Evolutionary conservation across 2,888 invertebrate genomes (phyloP), one percentile per base, ranked within the genome.

Genomic region (Oeneis ivallda): DNA sequence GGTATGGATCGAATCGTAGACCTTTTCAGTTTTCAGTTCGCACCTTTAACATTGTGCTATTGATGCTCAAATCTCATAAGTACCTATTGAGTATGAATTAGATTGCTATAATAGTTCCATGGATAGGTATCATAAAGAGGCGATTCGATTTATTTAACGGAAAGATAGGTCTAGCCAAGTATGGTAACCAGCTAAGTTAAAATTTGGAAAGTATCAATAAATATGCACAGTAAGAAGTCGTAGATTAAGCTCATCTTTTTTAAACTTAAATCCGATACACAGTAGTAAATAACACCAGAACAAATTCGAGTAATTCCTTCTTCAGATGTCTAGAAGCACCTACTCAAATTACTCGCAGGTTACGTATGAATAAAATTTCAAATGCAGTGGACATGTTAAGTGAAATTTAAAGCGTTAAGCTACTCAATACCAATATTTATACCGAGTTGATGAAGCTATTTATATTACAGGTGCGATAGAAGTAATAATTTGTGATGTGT

Each of bases 401-500:
- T 49, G 47, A 49, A 59, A 37, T 49, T 6, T 37, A 34, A 59
- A 59, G 59, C 47, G 15, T 59, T 9, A 59, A 59, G 32, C 47
- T 59, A 59, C 47, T 59, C 49, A 49, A 59, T 59, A 59, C 37
- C 7, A 9, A 17, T 47, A 49, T 37, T 47, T 47, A 19, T 58
- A 47, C n/a, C 15, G 13, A 47, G 15, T 10, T 49, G 59, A 59
- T 59, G 47, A 59, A 59, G 59, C 59, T 59, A 59, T 59, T 59
- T 59, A 15, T 49, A 49, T 34, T 59, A 49, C 49, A 37, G 49
- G 37, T 37, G 59, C 1, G 45, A 26, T 45, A 32, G 43, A 45
- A 13, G 43, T 45, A 58, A 45, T 57, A 57, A 58, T 32, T 58
- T 34, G 45, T 32, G 26, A 58, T 58, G 50, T 58, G 11, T 43